Evolutionary conservation across 2,888 invertebrate genomes (phyloP).

Genomic region (Adelphocoris suturalis): DNA sequence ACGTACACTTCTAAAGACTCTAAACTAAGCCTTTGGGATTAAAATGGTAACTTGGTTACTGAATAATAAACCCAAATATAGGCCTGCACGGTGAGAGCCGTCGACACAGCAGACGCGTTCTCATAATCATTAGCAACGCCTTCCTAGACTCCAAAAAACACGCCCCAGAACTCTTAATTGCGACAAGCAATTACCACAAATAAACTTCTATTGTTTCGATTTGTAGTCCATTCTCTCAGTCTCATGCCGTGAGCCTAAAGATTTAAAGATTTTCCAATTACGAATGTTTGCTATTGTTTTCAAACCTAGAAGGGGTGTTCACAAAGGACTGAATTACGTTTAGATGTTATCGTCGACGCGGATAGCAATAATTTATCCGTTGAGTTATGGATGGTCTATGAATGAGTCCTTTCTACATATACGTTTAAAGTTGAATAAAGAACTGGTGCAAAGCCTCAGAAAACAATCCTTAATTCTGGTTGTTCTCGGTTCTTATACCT

Average conservation of each 20-base stretch:
- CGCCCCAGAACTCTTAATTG: slow-evolving; percentile 15
- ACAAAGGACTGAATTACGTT: neutral
- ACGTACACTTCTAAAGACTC: too few species aligned
- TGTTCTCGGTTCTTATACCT: too few species aligned
- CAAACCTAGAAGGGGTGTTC: neutral
- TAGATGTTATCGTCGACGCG: neutral
- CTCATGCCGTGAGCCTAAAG: slow-evolving; percentile 50
- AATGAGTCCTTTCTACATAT: neutral
- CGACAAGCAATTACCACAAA: slow-evolving; percentile 40
- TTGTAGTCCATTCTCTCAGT: slow-evolving; percentile 39
- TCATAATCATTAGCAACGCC: slow-evolving; percentile 1
- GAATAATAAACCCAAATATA: neutral
- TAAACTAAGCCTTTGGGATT: too few species aligned
- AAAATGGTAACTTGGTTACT: too few species aligned
- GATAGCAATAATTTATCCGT: neutral
- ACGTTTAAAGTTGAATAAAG: too few species aligned
- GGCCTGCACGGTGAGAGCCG: neutral
- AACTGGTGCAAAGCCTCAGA: too few species aligned
- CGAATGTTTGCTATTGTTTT: slow-evolving; percentile 25
- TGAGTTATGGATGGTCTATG: neutral
- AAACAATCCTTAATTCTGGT: too few species aligned
- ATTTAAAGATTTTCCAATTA: slow-evolving; percentile 52
- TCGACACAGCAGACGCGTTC: neutral
- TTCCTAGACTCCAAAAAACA: neutral
- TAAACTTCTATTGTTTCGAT: slow-evolving; percentile 52